phyloP scores from a whole-genome alignment of 2,888 invertebrate species.

The Tetragnatha montana region DNA sequence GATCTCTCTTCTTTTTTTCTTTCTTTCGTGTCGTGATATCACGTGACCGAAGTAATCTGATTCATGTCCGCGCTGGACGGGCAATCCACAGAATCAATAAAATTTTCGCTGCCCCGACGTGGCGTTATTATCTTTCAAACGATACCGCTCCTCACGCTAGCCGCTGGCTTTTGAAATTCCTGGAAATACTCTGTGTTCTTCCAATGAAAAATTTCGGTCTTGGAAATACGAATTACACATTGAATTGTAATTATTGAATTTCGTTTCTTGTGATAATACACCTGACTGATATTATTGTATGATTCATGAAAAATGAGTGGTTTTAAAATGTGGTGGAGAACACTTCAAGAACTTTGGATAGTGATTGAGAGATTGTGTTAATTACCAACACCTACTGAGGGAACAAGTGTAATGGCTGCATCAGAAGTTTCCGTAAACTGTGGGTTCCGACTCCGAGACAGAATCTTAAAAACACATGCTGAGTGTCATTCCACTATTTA shows the following conservation, averaged over 20 bases:
- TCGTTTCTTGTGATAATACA: no score
- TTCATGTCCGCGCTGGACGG: slow-evolving; percentile 23
- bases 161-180: not conserved
- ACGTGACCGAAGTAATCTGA: slow-evolving; percentile 25
- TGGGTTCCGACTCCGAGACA: no score
- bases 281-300: no score
- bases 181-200: not conserved
- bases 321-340: no score
- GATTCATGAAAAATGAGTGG: no score
- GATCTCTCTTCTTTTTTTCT: not conserved
- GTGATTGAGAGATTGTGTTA: no score
- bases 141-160: slow-evolving; percentile 39
- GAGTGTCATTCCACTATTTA: no score
- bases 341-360: no score
- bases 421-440: no score
- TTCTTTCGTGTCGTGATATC: not conserved
- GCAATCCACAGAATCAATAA: slow-evolving; percentile 35
- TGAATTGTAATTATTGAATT: not conserved
- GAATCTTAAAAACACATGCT: no score
- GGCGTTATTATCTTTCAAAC: slow-evolving; percentile 5
- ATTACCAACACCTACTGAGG: no score
- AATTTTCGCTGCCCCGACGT: not conserved
- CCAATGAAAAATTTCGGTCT: not conserved
- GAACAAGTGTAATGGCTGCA: no score
- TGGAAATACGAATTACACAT: not conserved